Percentiles rank a stretch among this genome's conserved stretches.
phyloP scores from a whole-genome alignment of 2,888 invertebrate genomes.

The Chelonus formosanus region DNA sequence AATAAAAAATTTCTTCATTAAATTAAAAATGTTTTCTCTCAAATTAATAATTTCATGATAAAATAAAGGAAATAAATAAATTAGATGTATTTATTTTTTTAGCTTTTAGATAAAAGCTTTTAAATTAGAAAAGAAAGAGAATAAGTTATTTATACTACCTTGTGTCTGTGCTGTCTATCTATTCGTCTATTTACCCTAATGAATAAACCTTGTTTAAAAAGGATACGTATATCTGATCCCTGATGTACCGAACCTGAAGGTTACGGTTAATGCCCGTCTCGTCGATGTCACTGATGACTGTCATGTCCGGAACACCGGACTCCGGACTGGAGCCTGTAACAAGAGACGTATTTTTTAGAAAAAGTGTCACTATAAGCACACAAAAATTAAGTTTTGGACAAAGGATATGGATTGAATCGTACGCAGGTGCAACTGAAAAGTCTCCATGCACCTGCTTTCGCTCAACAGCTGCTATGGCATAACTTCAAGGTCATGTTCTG shows the following conservation, averaged over 20 bases:
- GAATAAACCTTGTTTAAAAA: constrained; percentile 64
- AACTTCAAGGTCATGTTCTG: constrained; percentile 5
- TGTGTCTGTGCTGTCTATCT: no score
- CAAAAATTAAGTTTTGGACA: constrained; percentile 8
- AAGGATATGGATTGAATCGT: constrained; percentile 23
- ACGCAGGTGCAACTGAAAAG: constrained; percentile 34
- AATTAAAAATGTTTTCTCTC: no score
- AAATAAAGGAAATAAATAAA: no score
- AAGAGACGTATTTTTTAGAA: constrained; percentile 32
- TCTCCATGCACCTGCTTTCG: constrained; percentile 39
- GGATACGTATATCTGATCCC: constrained; percentile 92
- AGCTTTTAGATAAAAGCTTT: no score
- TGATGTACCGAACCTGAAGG: constrained; percentile 81
- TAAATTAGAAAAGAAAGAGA: no score
- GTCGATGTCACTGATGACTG: constrained; percentile 87
- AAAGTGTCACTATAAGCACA: constrained; percentile 11
- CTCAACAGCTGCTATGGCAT: constrained; percentile 40
- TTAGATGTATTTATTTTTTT: no score
- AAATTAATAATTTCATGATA: no score
- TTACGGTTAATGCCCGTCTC: constrained; percentile 90
- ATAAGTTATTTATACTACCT: no score
- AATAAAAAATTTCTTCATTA: no score
- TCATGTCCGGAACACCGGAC: constrained; percentile 90
- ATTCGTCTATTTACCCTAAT: no score
- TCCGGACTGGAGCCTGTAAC: constrained; percentile 69